Evolutionary conservation across 2,797 vertebrate species (phyloP).

Genomic region (Carduelis carduelis): DNA sequence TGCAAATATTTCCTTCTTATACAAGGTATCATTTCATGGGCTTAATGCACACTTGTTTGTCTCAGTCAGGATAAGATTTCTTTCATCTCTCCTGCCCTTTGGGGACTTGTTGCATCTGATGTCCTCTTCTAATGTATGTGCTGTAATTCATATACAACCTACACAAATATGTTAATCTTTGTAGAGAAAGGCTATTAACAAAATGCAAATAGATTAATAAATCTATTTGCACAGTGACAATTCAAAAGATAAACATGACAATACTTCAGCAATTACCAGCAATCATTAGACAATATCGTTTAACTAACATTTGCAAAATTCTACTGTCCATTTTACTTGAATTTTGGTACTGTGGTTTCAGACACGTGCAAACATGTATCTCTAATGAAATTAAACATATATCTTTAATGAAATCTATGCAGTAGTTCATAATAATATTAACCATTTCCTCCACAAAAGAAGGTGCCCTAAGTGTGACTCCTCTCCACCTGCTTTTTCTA

Average conservation of each 20-base stretch:
- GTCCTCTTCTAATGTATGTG: background rate
- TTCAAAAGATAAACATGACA: background rate
- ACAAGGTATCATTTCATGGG: background rate
- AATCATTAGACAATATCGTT: background rate
- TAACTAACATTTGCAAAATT: background rate
- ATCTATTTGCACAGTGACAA: background rate
- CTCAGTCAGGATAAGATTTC: background rate
- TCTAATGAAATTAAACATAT: background rate
- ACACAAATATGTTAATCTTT: background rate
- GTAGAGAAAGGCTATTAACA: background rate
- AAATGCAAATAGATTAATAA: background rate
- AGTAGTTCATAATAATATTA: background rate
- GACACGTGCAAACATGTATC: background rate
- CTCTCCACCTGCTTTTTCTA: background rate
- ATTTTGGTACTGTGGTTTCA: background rate
- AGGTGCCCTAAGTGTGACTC: accelerated
- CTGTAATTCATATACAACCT: background rate
- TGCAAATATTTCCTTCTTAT: background rate
- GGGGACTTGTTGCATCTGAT: background rate
- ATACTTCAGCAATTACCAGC: background rate
- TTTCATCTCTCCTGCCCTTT: background rate
- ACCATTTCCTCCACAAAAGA: background rate
- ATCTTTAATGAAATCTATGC: background rate
- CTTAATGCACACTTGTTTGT: background rate
- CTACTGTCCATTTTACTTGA: background rate